Base-by-base conservation (phyloP, 2,113 vertebrate genomes). In the Martes martes region DNA sequence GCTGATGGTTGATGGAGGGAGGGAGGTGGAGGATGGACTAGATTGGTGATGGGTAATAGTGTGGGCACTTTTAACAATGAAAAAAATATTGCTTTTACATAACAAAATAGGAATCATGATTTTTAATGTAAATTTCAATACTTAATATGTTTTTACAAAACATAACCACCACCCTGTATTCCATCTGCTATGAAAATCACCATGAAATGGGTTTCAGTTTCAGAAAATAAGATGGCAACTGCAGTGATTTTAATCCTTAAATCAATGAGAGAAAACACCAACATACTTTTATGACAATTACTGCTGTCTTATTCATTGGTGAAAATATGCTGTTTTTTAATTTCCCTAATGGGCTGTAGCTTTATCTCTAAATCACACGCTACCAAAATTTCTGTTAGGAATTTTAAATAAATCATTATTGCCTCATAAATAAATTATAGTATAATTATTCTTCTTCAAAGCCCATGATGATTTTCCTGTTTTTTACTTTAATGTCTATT, bases 291-390 rank as follows among this genome's bases (percentile, higher is more conserved):
- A 31, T 55, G 59, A 73, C 14, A 89, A 42, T 52, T 11, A 89
- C 6, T 95, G 74, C 9, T 85, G 4, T 11, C 36, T 31, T 93
- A 81, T 89, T 78, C 67, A 89, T 31, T 89, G 39, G 36, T 61
- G 89, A n/a, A 57, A 57, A 76, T 55, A 84, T 1, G 5, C 4
- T 96, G 65, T 61, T 47, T 19, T 94, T 94, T 92, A 59, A 87
- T 97, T 95, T 95, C 26, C 74, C 26, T 76, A 52, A 61, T 26
- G 19, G 15, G 0, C 13, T 63, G 47, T 9, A 80, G 36, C 7
- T 87, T 96, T 96, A 65, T 71, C 92, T 91, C 42, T 88, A 95
- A 96, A 73, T 87, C 36, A 80, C 31, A 92, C 4, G 26, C 16
- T 10, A 39, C 2, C 14, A 57, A 57, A 86, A 96, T 79, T 3